Evolutionary conservation across 2,888 invertebrate genomes (phyloP), one percentile per base, ranked within the genome.

Genomic region (Lasioglossum morio): DNA sequence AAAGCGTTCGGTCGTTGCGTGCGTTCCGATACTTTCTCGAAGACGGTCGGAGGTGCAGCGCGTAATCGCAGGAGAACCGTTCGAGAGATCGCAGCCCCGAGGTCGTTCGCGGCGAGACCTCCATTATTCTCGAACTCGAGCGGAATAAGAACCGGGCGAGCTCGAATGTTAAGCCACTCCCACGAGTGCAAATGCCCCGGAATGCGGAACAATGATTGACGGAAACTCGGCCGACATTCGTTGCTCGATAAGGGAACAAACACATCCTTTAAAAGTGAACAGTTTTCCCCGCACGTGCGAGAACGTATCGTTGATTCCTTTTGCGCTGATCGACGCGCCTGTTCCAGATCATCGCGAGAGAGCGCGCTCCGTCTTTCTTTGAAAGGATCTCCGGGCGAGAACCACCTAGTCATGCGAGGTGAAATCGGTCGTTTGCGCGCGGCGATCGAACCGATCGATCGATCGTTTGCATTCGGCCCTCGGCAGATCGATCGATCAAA

Each of bases 141-240:
- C 80, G 76, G 84, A 90, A 84, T 83, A 83, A 85, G 82, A 85
- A 76, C 79, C 79, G 76, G 77, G 77, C 30, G 77, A 79, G 80
- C 86, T 80, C 82, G 81, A 86, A 81, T 89, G 83, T 76, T 78
- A 40, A 82, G 76, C 84, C 86, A 82, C 87, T 91, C 87, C 82
- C 85, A 81, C 82, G 86, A 81, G 72, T 87, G 87, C 81, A 87
- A 88, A 84, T 88, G 72, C 84, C 72, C 78, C 81, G 91, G 93
- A 93, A 94, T 92, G 92, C 92, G 92, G 92, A 92, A 92, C 93
- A 88, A 87, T 89, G 91, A 92, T 85, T 92, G 93, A 93, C 91
- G 92, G 92, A 91, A 92, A 92, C 92, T 92, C 87, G 89, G 83
- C 86, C 81, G 87, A 73, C 89, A 85, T 87, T 80, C 82, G 27